Evolutionary conservation across 2,888 invertebrate species (phyloP).

Genomic region (Cephus rjabovi): DNA sequence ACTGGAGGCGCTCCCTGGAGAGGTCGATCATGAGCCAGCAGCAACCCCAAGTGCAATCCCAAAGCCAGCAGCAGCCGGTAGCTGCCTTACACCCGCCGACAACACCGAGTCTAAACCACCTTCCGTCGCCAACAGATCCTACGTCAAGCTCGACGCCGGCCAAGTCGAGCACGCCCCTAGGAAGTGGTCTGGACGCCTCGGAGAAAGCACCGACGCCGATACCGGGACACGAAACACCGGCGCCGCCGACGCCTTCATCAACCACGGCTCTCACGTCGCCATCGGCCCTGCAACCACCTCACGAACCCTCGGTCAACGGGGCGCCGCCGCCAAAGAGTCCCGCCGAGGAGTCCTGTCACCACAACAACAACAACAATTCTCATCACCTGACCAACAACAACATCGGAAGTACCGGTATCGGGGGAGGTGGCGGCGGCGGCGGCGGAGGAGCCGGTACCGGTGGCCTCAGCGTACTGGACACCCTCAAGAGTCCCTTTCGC

Average conservation of each 20-base stretch:
- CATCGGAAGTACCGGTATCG: slow-evolving; percentile 66
- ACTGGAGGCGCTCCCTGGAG: slow-evolving; percentile 81
- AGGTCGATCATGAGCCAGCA: slow-evolving; percentile 63
- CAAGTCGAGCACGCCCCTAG: slow-evolving; percentile 59
- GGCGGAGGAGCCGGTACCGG: slow-evolving; percentile 55
- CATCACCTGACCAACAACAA: slow-evolving; percentile 68
- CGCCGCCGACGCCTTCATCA: slow-evolving; percentile 65
- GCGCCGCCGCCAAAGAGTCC: slow-evolving; percentile 69
- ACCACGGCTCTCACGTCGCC: slow-evolving; percentile 62
- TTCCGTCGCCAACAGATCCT: slow-evolving; percentile 69
- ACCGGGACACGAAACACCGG: slow-evolving; percentile 68
- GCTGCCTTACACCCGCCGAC: slow-evolving; percentile 58
- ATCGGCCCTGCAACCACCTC: slow-evolving; percentile 43
- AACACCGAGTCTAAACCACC: slow-evolving; percentile 68
- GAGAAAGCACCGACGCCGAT: slow-evolving; percentile 68
- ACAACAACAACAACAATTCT: slow-evolving; percentile 67
- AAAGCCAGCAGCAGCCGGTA: slow-evolving; percentile 46
- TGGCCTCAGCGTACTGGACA: slow-evolving; percentile 68
- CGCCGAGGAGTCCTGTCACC: slow-evolving; percentile 65
- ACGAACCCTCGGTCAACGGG: slow-evolving; percentile 36
- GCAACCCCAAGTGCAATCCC: slow-evolving; percentile 56
- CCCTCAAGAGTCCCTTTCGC: slow-evolving; percentile 77
- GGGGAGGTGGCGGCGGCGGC: slow-evolving; percentile 53
- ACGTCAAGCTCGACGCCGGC: slow-evolving; percentile 61
- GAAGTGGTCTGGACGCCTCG: slow-evolving; percentile 44